phyloP scores from a whole-genome alignment of 2,797 vertebrate genomes.

The Astyanax mexicanus region DNA sequence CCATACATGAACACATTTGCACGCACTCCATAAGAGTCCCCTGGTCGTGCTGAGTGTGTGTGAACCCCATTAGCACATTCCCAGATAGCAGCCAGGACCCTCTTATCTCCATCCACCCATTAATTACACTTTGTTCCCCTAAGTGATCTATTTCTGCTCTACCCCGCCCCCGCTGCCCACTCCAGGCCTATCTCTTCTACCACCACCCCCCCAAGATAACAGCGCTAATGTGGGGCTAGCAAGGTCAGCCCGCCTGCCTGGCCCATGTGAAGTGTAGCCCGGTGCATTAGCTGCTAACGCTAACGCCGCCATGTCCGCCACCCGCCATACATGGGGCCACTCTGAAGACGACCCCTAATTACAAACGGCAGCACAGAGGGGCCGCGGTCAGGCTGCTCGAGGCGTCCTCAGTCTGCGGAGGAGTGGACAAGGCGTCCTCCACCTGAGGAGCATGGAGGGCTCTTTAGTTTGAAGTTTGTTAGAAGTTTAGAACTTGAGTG shows the following conservation, averaged over 20 bases:
- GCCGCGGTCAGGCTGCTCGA: constrained; percentile 34
- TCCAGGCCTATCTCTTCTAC: constrained; percentile 62
- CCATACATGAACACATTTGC: constrained; percentile 46
- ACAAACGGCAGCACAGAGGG: constrained; percentile 49
- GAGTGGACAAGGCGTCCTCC: constrained; percentile 26
- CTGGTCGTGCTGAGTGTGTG: constrained; percentile 80
- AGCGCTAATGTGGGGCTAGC: constrained; percentile 57
- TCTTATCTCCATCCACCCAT: constrained; percentile 85
- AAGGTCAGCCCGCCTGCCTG: constrained; percentile 61
- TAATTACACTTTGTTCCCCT: constrained; percentile 90
- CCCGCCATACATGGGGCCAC: constrained; percentile 44
- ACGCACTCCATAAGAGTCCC: constrained; percentile 61
- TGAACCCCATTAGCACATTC: constrained; percentile 88
- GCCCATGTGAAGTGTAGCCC: constrained; percentile 50
- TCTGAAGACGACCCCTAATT: constrained; percentile 54
- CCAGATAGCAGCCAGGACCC: constrained; percentile 80
- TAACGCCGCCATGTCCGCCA: constrained; percentile 46
- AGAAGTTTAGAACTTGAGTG: constrained; percentile 5
- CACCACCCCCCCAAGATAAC: constrained; percentile 66
- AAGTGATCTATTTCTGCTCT: constrained; percentile 87
- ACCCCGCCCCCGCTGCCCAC: constrained; percentile 77
- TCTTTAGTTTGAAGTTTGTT: constrained; percentile 35
- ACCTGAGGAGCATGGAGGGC: constrained; percentile 42
- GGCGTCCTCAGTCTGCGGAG: constrained; percentile 15
- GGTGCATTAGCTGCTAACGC: constrained; percentile 54